Conservation (phyloP, 2,113 vertebrate genomes). For the Holacanthus passer region DNA sequence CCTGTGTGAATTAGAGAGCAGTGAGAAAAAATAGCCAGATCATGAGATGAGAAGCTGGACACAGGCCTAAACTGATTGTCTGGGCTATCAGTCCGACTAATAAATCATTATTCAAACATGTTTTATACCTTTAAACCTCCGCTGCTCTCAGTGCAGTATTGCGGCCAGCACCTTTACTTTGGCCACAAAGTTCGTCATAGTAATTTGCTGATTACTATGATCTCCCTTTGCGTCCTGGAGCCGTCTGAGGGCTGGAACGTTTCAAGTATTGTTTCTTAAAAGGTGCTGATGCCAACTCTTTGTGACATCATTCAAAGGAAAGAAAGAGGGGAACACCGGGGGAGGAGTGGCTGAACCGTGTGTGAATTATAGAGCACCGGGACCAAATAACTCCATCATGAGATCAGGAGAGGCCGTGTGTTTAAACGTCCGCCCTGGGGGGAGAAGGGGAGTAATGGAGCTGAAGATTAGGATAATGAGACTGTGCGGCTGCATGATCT, state of each 20-base stretch:
- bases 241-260: slow-evolving; percentile 36
- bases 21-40: slow-evolving; percentile 55
- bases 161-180: slow-evolving; percentile 6
- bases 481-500: slow-evolving; percentile 16
- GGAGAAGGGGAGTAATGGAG: slow-evolving; percentile 11
- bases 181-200: slow-evolving; percentile 24
- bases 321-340: slow-evolving; percentile 24
- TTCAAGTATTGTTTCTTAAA: slow-evolving; percentile 48
- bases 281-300: slow-evolving; percentile 48
- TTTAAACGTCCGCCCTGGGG: slow-evolving; percentile 52
- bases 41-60: slow-evolving; percentile 68
- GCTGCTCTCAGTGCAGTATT: background rate
- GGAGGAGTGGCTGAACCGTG: slow-evolving; percentile 61
- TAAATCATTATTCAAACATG: slow-evolving; percentile 59
- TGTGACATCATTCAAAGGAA: slow-evolving; percentile 42
- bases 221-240: slow-evolving; percentile 12
- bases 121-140: slow-evolving; percentile 20
- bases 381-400: slow-evolving; percentile 63
- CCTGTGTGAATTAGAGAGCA: slow-evolving; percentile 49
- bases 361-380: slow-evolving; percentile 68
- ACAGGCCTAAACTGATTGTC: slow-evolving; percentile 49
- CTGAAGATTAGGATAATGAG: slow-evolving; percentile 39
- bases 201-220: slow-evolving; percentile 54
- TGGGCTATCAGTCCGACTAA: slow-evolving; percentile 43
- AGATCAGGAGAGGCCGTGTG: slow-evolving; percentile 39